These are phyloP conservation scores for Calephelis virginiensis DNA, from an alignment of 1,140 invertebrate genomes.

Conservation along the genomic window DNA sequence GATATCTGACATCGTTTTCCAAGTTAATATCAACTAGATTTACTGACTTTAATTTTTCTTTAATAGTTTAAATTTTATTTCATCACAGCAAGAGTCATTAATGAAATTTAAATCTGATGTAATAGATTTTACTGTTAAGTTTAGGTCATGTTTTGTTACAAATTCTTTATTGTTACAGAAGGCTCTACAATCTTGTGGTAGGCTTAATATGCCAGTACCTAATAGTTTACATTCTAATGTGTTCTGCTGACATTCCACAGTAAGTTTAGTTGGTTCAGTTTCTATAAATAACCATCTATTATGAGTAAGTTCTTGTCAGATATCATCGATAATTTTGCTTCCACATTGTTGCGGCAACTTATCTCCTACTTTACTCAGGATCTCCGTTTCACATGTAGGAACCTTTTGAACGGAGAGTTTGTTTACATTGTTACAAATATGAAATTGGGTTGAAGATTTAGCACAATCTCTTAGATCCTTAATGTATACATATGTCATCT, in stretches of 20 bases:
- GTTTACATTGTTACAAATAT: too few relatives aligned
- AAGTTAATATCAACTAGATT: not conserved
- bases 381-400: too few relatives aligned
- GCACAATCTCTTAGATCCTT: too few relatives aligned
- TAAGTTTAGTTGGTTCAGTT: not conserved
- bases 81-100: not conserved
- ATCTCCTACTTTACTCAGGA: too few relatives aligned
- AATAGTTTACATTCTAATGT: not conserved
- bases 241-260: not conserved
- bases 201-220: not conserved
- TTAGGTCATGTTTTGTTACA: not conserved
- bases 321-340: too few relatives aligned
- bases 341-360: too few relatives aligned
- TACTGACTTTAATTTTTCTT: not conserved
- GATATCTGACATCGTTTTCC: not conserved
- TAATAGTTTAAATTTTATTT: not conserved
- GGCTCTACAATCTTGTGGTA: not conserved
- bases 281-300: conserved; percentile 5
- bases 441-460: too few relatives aligned
- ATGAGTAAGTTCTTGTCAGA: not conserved
- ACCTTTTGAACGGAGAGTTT: too few relatives aligned
- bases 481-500: too few relatives aligned
- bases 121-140: not conserved
- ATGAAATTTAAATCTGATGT: not conserved
- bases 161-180: not conserved